These are phyloP conservation scores for Mellivora capensis DNA, from an alignment of 2,113 vertebrate genomes.

Conservation along the genomic window DNA sequence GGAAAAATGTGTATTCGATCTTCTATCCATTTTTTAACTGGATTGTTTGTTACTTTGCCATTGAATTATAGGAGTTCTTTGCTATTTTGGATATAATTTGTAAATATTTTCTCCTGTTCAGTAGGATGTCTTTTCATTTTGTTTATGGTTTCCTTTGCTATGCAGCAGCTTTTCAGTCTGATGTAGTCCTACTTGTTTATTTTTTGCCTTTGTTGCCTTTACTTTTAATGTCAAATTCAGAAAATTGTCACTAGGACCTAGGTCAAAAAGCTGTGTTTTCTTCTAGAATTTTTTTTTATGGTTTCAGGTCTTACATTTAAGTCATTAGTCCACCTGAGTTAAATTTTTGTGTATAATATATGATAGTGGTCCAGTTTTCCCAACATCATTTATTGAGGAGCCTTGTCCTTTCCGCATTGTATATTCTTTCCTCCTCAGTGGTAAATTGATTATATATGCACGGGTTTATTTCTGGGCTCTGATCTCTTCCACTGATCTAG, in stretches of 20 bases:
- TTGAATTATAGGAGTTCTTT: not conserved
- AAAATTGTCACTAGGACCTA: not conserved
- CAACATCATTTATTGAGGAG: not conserved
- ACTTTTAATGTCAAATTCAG: not conserved
- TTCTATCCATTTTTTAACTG: not conserved
- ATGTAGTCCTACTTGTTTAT: not conserved
- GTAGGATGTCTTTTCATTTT: not conserved
- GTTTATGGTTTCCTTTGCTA: not conserved
- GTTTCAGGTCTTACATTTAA: not conserved
- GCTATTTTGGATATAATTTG: not conserved
- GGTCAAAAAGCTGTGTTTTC: not conserved
- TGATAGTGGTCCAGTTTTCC: not conserved
- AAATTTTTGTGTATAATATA: not conserved
- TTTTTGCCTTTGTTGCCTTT: not conserved
- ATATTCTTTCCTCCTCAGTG: not conserved
- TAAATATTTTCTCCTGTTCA: not conserved
- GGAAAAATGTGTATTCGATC: not conserved
- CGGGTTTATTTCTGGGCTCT: not conserved
- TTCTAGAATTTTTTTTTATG: not conserved
- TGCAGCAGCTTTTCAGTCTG: not conserved
- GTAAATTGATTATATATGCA: not conserved
- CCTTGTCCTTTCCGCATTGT: not conserved
- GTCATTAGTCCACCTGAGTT: not conserved
- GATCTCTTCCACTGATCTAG: not conserved
- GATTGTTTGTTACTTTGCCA: not conserved